Conservation (phyloP, 1,140 invertebrate species). For the Phymastichus coffea region DNA sequence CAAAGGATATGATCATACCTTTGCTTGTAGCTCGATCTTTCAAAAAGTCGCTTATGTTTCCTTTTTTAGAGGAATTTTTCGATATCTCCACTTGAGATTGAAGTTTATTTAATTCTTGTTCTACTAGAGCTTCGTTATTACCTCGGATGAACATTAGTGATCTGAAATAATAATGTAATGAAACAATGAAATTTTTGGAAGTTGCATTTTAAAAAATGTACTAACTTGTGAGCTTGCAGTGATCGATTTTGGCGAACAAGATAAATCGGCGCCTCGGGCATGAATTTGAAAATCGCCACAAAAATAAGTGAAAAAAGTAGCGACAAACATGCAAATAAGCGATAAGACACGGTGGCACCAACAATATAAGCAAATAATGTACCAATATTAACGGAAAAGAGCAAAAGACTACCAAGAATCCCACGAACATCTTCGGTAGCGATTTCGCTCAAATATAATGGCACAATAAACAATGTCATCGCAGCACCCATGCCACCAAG, state of each 20-base stretch:
- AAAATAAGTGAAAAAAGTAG: conserved; percentile 53
- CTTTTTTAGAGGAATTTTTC: too few relatives aligned
- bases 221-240: too few relatives aligned
- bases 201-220: too few relatives aligned
- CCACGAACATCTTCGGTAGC: conserved; percentile 60
- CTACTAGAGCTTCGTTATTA: conserved; percentile 45
- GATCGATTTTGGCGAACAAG: conserved; percentile 44
- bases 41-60: too few relatives aligned
- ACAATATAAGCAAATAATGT: conserved; percentile 60
- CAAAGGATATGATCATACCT: conserved; percentile 54
- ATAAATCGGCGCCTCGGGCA: conserved; percentile 64
- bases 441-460: conserved; percentile 64
- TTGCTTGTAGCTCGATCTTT: conserved; percentile 44
- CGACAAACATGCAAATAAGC: conserved; percentile 48
- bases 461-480: conserved; percentile 53
- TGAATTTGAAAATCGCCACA: conserved; percentile 51
- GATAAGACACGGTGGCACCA: conserved; percentile 58
- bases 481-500: conserved; percentile 57
- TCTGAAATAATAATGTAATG: too few relatives aligned
- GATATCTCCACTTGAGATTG: too few relatives aligned
- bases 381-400: conserved; percentile 60
- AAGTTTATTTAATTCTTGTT: conserved; percentile 40
- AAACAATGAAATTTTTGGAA: too few relatives aligned
- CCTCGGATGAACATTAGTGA: conserved; percentile 59
- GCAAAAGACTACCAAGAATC: conserved; percentile 56